A percentile compares a stretch with the other conserved stretches of the same genome.
phyloP scores from a whole-genome alignment of 2,113 vertebrate genomes.

The Anarrhichthys ocellatus region DNA sequence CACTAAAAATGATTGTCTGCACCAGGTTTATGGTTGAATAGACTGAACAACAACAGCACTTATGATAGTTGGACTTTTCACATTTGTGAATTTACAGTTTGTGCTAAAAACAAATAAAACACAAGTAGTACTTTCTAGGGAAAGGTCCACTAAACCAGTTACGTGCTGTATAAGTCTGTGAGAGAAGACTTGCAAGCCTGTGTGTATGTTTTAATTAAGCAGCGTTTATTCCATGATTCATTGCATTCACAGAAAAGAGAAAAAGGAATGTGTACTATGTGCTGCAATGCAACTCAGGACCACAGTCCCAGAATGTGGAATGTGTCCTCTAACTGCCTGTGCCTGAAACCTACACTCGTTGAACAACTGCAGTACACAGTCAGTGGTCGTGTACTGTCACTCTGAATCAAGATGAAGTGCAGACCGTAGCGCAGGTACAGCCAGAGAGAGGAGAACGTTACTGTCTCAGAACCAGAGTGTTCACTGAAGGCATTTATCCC shows the following conservation, averaged over 20 bases:
- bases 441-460: conserved; percentile 11
- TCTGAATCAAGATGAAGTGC: conserved; percentile 73
- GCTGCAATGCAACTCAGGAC: conserved; percentile 59
- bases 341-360: conserved; percentile 70
- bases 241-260: conserved; percentile 15
- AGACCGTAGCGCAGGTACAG: conserved; percentile 68
- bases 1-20: conserved; percentile 54
- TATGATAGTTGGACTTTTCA: conserved; percentile 23
- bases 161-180: neutral
- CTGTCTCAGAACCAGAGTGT: conserved; percentile 16
- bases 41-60: conserved; percentile 32
- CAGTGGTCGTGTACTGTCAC: conserved; percentile 76
- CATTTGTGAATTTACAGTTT: conserved; percentile 23
- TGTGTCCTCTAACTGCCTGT: conserved; percentile 68
- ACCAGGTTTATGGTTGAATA: conserved; percentile 42
- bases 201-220: conserved; percentile 10
- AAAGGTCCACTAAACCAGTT: neutral
- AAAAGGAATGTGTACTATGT: conserved; percentile 54
- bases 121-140: neutral
- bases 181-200: conserved; percentile 14
- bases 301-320: conserved; percentile 70
- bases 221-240: conserved; percentile 47
- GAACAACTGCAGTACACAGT: conserved; percentile 77
- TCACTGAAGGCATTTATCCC: conserved; percentile 17
- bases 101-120: neutral